Percentiles rank a stretch among this genome's conserved stretches.
phyloP scores from a whole-genome alignment of 2,113 vertebrate species.

The Pan troglodytes region NHGRI_mPanTro3-v2.1_pri NC_072412.2:111762501-111763000 shows the following conservation, averaged over 20 bases:
- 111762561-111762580: not conserved
- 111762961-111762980: not conserved
- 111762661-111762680: no score
- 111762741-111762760: not conserved
- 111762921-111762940: not conserved
- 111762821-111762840: not conserved
- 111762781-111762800: not conserved
- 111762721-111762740: no score
- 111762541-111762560: not conserved
- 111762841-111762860: not conserved
- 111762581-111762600: not conserved
- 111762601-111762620: not conserved
- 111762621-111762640: not conserved
- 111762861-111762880: not conserved
- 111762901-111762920: not conserved
- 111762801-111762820: not conserved
- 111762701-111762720: no score
- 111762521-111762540: not conserved
- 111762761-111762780: not conserved
- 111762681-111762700: no score
- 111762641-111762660: no score
- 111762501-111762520: not conserved
- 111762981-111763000: not conserved
- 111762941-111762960: not conserved
- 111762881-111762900: not conserved